Conservation (phyloP, 2,113 vertebrate genomes). For the Chelonoidis abingdonii region DNA sequence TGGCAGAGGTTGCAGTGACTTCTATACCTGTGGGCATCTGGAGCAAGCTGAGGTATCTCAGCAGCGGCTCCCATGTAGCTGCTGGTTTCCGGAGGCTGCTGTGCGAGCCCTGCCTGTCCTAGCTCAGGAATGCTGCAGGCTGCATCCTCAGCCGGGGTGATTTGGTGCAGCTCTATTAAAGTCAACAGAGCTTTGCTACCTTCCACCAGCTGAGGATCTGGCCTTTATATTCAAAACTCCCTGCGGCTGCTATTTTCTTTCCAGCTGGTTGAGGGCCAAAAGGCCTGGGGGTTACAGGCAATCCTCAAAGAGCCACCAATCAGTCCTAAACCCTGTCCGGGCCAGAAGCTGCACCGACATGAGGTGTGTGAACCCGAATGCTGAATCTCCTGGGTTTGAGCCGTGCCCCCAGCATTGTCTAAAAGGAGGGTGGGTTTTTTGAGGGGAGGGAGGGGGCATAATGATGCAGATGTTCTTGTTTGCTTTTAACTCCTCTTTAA, state of each 20-base stretch:
- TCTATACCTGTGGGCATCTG: neutral
- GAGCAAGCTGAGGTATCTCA: neutral
- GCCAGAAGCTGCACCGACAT: neutral
- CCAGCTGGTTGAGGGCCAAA: no score
- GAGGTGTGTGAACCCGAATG: neutral
- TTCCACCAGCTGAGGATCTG: neutral
- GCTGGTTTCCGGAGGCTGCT: neutral
- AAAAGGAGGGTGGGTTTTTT: neutral
- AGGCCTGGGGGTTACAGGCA: neutral
- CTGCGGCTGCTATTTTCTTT: neutral
- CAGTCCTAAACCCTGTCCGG: neutral
- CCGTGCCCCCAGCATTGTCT: no score
- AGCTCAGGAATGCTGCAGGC: neutral
- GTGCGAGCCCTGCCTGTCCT: neutral
- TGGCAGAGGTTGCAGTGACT: no score
- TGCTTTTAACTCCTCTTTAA: slow-evolving; percentile 4
- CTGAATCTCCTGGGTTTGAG: neutral
- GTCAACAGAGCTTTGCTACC: neutral
- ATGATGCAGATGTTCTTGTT: neutral
- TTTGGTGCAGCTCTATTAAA: neutral
- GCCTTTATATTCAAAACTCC: neutral
- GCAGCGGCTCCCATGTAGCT: neutral
- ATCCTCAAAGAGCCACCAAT: no score
- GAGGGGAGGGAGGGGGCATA: no score
- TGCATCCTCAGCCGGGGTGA: neutral